These are phyloP conservation scores for Rhagophthalmus giganteus DNA, from an alignment of 2,888 invertebrate genomes.

Conservation along the genomic window DNA sequence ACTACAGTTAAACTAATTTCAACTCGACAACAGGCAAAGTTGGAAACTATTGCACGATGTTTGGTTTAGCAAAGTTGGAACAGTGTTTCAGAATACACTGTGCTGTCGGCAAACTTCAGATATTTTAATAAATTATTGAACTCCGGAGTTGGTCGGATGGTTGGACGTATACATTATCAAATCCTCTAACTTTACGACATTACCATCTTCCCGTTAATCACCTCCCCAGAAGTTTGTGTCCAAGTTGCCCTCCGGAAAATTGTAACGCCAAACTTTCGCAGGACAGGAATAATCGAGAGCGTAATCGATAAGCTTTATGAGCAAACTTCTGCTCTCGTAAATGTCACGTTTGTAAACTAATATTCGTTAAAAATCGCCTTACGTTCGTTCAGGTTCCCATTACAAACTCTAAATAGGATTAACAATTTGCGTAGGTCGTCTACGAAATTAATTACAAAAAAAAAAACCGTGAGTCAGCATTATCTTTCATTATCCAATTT, in stretches of 20 bases:
- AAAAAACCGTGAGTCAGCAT: neutral
- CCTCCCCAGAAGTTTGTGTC: conserved; percentile 24
- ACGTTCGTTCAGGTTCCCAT: conserved; percentile 11
- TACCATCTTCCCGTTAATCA: conserved; percentile 37
- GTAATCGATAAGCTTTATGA: conserved; percentile 40
- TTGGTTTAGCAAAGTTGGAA: conserved; percentile 50
- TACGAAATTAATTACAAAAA: neutral
- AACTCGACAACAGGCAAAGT: conserved; percentile 48
- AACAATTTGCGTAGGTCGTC: neutral
- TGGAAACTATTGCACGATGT: conserved; percentile 53
- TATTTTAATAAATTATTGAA: conserved; percentile 45
- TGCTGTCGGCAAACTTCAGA: conserved; percentile 39
- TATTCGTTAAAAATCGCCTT: conserved; percentile 22
- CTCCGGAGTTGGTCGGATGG: conserved; percentile 28
- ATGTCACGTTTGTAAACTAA: conserved; percentile 24
- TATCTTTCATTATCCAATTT: neutral
- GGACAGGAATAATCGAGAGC: conserved; percentile 32
- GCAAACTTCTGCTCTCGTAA: conserved; percentile 34
- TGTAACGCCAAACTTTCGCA: conserved; percentile 28
- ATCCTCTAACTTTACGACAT: conserved; percentile 36
- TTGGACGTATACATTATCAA: conserved; percentile 35
- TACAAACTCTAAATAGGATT: too few species aligned
- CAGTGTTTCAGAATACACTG: conserved; percentile 47
- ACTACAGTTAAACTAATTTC: conserved; percentile 51
- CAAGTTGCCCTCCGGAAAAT: conserved; percentile 31